Conservation (phyloP, 2,113 vertebrate genomes). For the Cynopterus brachyotis region DNA sequence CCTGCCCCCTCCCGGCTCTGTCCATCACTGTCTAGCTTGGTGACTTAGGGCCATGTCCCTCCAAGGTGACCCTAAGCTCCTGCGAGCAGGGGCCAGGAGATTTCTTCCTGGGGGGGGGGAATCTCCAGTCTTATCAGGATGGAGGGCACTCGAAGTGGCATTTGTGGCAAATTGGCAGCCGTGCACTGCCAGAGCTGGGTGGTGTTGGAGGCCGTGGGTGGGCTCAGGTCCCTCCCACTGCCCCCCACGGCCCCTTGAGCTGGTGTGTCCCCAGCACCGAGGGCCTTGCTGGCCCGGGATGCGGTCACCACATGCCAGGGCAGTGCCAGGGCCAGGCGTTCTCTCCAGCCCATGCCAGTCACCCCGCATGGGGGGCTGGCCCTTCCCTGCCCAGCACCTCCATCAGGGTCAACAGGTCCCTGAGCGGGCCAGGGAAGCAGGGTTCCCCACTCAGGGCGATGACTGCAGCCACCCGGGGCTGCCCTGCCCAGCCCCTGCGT, state of each 20-base stretch:
- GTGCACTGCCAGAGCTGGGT: not conserved
- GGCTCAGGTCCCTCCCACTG: not conserved
- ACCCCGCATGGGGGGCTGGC: not conserved
- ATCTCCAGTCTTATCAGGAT: not conserved
- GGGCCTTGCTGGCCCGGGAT: fast-evolving
- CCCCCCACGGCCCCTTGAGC: no score
- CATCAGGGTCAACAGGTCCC: not conserved
- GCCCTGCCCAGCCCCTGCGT: not conserved
- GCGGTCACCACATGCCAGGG: not conserved
- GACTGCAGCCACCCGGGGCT: not conserved
- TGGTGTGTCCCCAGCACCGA: not conserved
- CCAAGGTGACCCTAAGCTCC: not conserved
- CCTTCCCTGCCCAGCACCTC: not conserved
- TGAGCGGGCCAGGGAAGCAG: not conserved
- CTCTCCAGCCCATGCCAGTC: not conserved
- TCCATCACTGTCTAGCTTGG: not conserved
- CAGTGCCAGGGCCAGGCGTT: not conserved
- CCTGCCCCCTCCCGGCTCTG: fast-evolving
- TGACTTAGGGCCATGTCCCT: not conserved
- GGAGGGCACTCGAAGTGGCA: not conserved
- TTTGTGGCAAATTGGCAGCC: not conserved
- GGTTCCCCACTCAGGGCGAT: not conserved
- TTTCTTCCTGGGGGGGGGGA: not conserved
- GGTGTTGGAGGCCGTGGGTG: not conserved
- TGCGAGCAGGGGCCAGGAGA: not conserved